Evolutionary conservation across 2,113 vertebrate species (phyloP).

Genomic region (Malurus alboscapulatus): DNA sequence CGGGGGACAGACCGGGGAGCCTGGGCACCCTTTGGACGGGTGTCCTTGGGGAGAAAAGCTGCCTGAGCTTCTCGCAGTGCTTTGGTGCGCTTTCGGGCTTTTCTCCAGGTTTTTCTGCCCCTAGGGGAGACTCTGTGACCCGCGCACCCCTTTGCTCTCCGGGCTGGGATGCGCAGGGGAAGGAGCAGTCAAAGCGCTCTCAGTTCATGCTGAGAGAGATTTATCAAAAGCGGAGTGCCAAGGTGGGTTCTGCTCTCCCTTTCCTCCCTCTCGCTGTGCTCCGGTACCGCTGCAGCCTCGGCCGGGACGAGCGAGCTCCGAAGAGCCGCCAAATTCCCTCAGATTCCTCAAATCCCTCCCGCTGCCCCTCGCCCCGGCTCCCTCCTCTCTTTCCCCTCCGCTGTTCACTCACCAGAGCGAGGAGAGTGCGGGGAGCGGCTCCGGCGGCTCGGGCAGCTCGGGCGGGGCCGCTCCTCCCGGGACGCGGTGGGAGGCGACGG

Average conservation of each 20-base stretch:
- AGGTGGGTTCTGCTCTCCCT: fast-evolving
- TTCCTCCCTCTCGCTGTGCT: not conserved
- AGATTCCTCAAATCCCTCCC: not conserved
- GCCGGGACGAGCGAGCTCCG: not conserved
- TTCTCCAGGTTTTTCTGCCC: not conserved
- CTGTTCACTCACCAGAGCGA: not conserved
- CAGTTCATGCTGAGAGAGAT: fast-evolving
- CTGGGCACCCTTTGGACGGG: not conserved
- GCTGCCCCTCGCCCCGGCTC: not conserved
- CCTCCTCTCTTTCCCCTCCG: not conserved
- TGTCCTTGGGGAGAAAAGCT: not conserved
- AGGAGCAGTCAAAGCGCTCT: not conserved
- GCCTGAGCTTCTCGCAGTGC: fast-evolving
- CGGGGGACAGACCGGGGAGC: not conserved
- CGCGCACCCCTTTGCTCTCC: not conserved
- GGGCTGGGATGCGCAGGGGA: not conserved
- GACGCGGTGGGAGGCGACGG: fast-evolving
- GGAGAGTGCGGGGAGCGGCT: not conserved
- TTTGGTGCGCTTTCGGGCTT: fast-evolving
- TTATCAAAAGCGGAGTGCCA: fast-evolving
- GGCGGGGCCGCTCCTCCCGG: not conserved
- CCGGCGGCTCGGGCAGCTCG: not conserved
- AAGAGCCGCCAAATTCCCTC: not conserved
- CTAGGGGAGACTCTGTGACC: fast-evolving
- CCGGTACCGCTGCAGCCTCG: fast-evolving